Base-by-base conservation (phyloP, 2,888 invertebrate species). In the Metopia argyrocephala region DNA sequence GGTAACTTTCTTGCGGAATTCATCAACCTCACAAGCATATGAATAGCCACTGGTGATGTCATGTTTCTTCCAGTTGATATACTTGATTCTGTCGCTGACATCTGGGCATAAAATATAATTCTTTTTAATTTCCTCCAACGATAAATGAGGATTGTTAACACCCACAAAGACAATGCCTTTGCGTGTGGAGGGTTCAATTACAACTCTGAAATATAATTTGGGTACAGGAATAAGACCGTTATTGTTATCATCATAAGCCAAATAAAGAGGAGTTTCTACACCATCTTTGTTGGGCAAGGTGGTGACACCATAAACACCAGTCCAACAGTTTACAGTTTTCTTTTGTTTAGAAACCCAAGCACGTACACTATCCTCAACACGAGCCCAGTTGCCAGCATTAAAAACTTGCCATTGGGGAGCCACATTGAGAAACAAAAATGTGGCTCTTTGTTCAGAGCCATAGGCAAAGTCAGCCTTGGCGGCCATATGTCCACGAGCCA, bases 361-460 rank as follows among this genome's bases (percentile, higher is more conserved):
- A n/a, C 93, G 88, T 0, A 92, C 86, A 54, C 90, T 89, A 5
- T 85, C 85, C 87, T 94, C 93, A 3, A 92, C 87, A 1, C 87
- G 85, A 2, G 91, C 89, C 93, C 94, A 94, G 84, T 93, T 93
- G 25, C 92, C 92, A 0, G 89, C 92, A 84, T 94, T 94, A 85
- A 93, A 92, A 1, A 89, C 89, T 84, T 92, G 91, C 92, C 92
- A 93, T 78, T 93, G 93, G 0, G 93, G 93, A 0, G 92, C 92
- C 0, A 89, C 91, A 84, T 93, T 93, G 6, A 92, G 88, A 84
- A 92, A 93, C 81, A 92, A 91, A 87, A 92, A 93, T 1, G 93
- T 92, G 1, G 92, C 91, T 18, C 89, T 88, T 80, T 93, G 93
- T 79, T 92, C 91, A 1, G 89, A 84, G 0, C 89, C 91, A 83